These are phyloP conservation scores for Hypocryptadius cinnamomeus DNA, from an alignment of 2,113 vertebrate genomes.

Conservation along the genomic window DNA sequence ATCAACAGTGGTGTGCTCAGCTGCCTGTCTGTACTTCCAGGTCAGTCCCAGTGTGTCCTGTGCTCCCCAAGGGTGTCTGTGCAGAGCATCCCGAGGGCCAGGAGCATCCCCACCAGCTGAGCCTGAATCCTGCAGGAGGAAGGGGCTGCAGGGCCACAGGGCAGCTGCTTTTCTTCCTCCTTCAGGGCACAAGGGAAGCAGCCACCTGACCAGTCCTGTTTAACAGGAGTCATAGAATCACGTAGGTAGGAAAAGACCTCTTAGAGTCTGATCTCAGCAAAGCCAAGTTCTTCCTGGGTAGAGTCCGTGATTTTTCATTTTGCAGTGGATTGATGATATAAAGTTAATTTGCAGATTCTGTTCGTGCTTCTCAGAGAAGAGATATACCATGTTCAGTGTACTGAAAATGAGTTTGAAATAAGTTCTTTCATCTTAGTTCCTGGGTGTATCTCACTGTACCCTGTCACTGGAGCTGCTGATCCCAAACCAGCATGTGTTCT, in stretches of 20 bases:
- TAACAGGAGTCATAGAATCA: background rate
- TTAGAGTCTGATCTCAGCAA: background rate
- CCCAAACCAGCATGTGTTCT: background rate
- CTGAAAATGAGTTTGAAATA: background rate
- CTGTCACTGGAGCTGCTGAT: background rate
- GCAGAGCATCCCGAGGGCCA: rapidly evolving
- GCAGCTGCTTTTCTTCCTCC: background rate
- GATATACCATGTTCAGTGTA: background rate
- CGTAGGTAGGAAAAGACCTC: background rate
- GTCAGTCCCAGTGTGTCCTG: background rate
- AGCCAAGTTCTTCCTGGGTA: background rate
- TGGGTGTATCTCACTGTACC: background rate
- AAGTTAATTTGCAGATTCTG: background rate
- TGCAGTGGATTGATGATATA: background rate
- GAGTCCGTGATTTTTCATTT: background rate
- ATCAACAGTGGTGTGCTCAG: background rate
- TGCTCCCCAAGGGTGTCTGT: background rate
- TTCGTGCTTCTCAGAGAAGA: background rate
- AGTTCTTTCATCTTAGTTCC: background rate
- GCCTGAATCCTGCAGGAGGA: background rate
- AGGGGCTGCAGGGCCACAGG: background rate
- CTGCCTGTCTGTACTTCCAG: background rate
- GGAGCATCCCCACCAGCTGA: background rate
- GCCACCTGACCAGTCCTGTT: background rate
- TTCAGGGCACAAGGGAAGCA: background rate